Base-by-base conservation (phyloP, 2,113 vertebrate species). In the Rhinichthys klamathensis region DNA sequence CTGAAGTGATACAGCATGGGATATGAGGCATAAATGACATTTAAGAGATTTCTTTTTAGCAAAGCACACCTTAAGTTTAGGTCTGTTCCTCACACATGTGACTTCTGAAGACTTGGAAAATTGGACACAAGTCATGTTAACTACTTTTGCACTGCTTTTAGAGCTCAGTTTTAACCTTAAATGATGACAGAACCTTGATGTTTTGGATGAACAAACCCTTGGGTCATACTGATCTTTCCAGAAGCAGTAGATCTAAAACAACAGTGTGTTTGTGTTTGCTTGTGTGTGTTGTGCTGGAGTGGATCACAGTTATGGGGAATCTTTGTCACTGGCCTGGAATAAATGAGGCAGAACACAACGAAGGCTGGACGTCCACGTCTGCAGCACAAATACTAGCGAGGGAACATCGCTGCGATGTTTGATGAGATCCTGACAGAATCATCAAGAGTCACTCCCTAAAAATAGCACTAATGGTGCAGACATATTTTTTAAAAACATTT, bases 261-360 rank as follows among this genome's bases (percentile, higher is more conserved):
- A n/a, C 69, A 41, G 69, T 72, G 67, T 41, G 10, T n/a, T 35
- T 30, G 61, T 65, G 61, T 30, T 4, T 67, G 13, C 32, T 4
- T n/a, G 67, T 41, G 2, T 41, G 69, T 41, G 67, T 70, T 70
- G 67, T 72, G 69, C 69, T 72, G 21, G 18, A 54, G 46, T 75
- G n/a, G 46, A 54, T 76, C 25, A 54, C 46, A 54, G 35, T 18
- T 8, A 80, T 63, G 38, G 54, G 38, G 77, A 63, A 80, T 80
- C 58, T 27, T 32, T 76, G 8, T 21, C 49, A 38, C 12, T 63
- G 35, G 32, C 3, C 35, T 80, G 23, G 38, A 61, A 44, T 27
- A 46, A 80, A 80, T 80, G 60, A 65, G 60, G 38, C 60, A 65
- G 58, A 63, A 79, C 54, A 61, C 56, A 80, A 44, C 56, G 65